A percentile compares a stretch with the other conserved stretches of the same genome.
These are phyloP conservation scores for Limnodromus scolopaceus DNA, from an alignment of 2,797 vertebrate species.

Conservation along the genomic window DNA sequence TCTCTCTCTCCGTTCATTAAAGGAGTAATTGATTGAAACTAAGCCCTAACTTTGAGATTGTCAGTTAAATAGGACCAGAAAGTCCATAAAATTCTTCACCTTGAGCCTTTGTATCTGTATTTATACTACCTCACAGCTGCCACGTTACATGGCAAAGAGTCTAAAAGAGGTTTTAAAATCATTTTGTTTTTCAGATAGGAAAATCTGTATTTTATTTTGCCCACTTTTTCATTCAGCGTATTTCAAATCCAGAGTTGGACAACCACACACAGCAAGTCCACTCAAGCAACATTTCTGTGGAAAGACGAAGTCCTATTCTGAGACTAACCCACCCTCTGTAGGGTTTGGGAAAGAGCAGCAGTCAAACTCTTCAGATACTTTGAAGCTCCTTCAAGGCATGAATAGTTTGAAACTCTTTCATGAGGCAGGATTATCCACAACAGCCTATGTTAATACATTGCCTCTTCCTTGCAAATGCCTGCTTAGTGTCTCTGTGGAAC, in stretches of 20 bases:
- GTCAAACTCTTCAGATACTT: not conserved
- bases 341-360: not conserved
- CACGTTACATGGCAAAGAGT: not conserved
- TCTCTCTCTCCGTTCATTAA: not conserved
- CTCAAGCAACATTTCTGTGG: not conserved
- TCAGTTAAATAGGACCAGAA: not conserved
- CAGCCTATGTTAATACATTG: not conserved
- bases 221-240: not conserved
- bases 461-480: conserved; percentile 23
- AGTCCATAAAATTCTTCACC: not conserved
- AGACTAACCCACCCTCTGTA: not conserved
- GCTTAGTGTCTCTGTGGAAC: conserved; percentile 33
- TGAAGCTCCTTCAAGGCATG: not conserved
- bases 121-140: not conserved
- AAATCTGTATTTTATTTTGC: not conserved
- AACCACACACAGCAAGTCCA: not conserved
- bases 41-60: not conserved
- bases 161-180: not conserved
- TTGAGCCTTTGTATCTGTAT: not conserved
- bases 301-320: not conserved
- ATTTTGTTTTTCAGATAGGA: not conserved
- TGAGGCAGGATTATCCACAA: not conserved
- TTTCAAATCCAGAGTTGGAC: not conserved
- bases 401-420: not conserved
- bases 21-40: not conserved